phyloP scores from a whole-genome alignment of 2,888 invertebrate genomes.

The Eilema depressum region DNA sequence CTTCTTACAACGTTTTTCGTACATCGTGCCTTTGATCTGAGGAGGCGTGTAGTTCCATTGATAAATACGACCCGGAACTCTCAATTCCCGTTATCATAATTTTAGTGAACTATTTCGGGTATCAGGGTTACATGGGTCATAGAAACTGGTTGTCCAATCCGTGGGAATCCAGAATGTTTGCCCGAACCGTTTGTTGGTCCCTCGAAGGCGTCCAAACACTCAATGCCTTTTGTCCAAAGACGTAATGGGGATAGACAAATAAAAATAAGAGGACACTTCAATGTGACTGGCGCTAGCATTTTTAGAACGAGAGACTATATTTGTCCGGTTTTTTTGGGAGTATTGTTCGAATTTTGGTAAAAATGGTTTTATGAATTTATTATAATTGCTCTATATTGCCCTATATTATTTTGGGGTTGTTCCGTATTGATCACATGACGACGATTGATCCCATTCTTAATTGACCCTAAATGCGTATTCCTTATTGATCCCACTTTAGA shows the following conservation, averaged over 20 bases:
- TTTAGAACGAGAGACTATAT: slow-evolving; percentile 54
- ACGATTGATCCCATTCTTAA: too few relatives aligned
- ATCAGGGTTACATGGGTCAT: slow-evolving; percentile 49
- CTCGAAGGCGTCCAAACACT: slow-evolving; percentile 79
- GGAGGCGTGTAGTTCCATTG: slow-evolving; percentile 15
- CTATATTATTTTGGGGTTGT: neutral
- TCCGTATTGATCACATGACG: too few relatives aligned
- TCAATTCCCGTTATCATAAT: slow-evolving; percentile 47
- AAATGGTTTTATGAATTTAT: slow-evolving; percentile 1
- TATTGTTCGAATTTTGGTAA: slow-evolving; percentile 1
- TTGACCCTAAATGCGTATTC: too few relatives aligned
- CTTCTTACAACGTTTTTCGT: neutral
- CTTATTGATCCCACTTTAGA: too few relatives aligned
- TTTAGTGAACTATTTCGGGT: slow-evolving; percentile 51
- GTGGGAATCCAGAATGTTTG: slow-evolving; percentile 82
- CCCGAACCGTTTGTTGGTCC: slow-evolving; percentile 75
- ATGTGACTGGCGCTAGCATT: slow-evolving; percentile 72
- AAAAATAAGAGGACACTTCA: slow-evolving; percentile 69
- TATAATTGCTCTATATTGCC: neutral
- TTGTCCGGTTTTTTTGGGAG: slow-evolving; percentile 32
- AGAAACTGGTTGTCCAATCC: slow-evolving; percentile 53
- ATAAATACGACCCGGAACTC: slow-evolving; percentile 22
- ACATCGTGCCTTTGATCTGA: neutral
- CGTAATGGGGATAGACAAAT: slow-evolving; percentile 85
- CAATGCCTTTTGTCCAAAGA: slow-evolving; percentile 84